Conservation (phyloP, 2,113 vertebrate genomes). For the Aegotheles bennettii region DNA sequence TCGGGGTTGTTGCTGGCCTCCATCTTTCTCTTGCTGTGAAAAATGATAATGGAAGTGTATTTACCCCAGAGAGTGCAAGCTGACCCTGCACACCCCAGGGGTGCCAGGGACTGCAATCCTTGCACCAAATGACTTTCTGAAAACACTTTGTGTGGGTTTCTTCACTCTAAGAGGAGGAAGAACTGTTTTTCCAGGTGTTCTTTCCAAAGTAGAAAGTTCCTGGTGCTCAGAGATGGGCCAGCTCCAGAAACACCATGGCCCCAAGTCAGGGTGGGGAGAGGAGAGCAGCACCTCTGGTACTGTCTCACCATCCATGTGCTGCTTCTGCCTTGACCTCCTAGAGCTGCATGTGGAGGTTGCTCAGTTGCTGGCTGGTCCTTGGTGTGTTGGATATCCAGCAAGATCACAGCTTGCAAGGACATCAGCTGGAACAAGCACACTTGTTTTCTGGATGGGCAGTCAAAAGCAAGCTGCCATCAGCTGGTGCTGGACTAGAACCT, state of each 20-base stretch:
- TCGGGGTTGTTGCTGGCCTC: slow-evolving; percentile 12
- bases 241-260: background rate
- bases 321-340: background rate
- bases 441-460: background rate
- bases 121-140: background rate
- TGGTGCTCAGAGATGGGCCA: background rate
- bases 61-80: background rate
- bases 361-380: background rate
- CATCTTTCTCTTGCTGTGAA: slow-evolving; percentile 11
- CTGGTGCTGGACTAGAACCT: background rate
- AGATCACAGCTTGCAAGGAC: background rate
- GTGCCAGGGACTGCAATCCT: background rate
- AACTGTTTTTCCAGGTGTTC: background rate
- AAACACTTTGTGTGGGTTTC: background rate
- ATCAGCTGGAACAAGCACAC: background rate
- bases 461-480: background rate
- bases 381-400: background rate
- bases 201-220: background rate
- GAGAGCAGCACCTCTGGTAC: background rate
- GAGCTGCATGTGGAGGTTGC: background rate
- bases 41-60: slow-evolving; percentile 32
- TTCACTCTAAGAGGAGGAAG: background rate
- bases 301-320: background rate
- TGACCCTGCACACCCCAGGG: background rate
- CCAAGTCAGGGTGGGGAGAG: background rate